Conservation (phyloP, 2,888 invertebrate species). For the Hydropsyche betteni region DNA sequence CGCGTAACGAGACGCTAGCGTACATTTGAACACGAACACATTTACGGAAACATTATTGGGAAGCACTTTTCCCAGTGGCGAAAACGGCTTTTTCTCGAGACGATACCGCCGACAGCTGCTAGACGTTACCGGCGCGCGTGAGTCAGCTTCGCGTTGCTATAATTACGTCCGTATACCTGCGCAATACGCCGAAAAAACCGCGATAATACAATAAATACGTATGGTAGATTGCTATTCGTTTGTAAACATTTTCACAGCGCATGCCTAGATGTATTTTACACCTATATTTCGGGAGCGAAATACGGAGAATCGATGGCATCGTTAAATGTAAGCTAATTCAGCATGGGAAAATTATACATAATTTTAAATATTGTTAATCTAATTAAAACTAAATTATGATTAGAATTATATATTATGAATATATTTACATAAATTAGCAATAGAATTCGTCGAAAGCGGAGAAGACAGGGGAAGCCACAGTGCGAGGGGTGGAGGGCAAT, state of each 20-base stretch:
- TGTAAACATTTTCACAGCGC: constrained; percentile 9
- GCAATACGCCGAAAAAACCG: constrained; percentile 15
- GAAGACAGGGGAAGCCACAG: constrained; percentile 35
- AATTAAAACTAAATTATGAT: too few relatives aligned
- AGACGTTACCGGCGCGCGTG: constrained; percentile 35
- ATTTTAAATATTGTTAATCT: too few relatives aligned
- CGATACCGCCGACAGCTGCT: constrained; percentile 27
- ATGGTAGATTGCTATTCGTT: background rate
- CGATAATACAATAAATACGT: constrained; percentile 23
- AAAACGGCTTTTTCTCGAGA: constrained; percentile 24
- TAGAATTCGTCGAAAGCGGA: constrained; percentile 36
- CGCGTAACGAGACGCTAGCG: background rate
- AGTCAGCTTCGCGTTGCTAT: constrained; percentile 33
- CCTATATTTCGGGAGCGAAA: too few relatives aligned
- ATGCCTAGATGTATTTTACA: too few relatives aligned
- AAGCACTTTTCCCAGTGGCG: background rate
- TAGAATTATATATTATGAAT: background rate
- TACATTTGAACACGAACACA: background rate
- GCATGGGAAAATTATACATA: too few relatives aligned
- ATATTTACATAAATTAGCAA: constrained; percentile 39
- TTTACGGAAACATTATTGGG: too few relatives aligned
- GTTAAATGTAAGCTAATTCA: too few relatives aligned
- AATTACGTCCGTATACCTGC: constrained; percentile 14
- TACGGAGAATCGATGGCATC: too few relatives aligned
- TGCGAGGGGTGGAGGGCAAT: constrained; percentile 35